These are phyloP conservation scores for Porites evermanni DNA, from an alignment of 92 coral and sea anemone species.

Conservation along the genomic window DNA sequence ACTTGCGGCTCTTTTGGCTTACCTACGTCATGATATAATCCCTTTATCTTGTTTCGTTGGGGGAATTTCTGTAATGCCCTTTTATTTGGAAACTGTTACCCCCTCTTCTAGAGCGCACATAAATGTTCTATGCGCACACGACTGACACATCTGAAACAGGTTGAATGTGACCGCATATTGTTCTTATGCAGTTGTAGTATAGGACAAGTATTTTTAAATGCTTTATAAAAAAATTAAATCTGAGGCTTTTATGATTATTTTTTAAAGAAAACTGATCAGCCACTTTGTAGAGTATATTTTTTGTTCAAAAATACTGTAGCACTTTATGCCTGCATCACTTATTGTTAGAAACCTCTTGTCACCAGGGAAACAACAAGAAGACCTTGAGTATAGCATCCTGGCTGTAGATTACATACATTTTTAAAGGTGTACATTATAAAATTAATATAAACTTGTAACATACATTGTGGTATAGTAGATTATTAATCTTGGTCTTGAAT, in stretches of 20 bases:
- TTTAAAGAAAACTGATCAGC: slow-evolving; percentile 35
- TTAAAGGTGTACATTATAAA: no score
- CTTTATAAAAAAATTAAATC: neutral
- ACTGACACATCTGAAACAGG: neutral
- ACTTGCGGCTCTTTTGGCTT: slow-evolving; percentile 47
- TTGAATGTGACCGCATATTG: neutral
- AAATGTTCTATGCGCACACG: neutral
- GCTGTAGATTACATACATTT: no score
- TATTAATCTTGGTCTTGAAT: no score
- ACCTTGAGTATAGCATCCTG: neutral
- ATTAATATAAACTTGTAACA: no score
- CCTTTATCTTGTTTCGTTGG: slow-evolving; percentile 47
- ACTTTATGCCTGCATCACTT: neutral
- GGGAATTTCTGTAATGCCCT: slow-evolving; percentile 45
- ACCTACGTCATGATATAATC: slow-evolving; percentile 47
- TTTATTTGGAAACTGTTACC: slow-evolving; percentile 13
- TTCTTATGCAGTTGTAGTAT: slow-evolving; percentile 12
- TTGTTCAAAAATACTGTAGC: slow-evolving; percentile 8
- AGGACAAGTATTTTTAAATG: neutral
- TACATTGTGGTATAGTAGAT: no score
- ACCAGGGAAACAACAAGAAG: slow-evolving; percentile 33
- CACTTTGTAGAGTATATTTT: neutral
- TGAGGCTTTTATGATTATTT: slow-evolving; percentile 1
- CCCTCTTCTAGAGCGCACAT: neutral
- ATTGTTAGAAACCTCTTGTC: slow-evolving; percentile 25